Percentiles rank a stretch among this genome's conserved stretches.
phyloP scores from a whole-genome alignment of 1,140 invertebrate genomes.

The Monochamus saltuarius region DNA sequence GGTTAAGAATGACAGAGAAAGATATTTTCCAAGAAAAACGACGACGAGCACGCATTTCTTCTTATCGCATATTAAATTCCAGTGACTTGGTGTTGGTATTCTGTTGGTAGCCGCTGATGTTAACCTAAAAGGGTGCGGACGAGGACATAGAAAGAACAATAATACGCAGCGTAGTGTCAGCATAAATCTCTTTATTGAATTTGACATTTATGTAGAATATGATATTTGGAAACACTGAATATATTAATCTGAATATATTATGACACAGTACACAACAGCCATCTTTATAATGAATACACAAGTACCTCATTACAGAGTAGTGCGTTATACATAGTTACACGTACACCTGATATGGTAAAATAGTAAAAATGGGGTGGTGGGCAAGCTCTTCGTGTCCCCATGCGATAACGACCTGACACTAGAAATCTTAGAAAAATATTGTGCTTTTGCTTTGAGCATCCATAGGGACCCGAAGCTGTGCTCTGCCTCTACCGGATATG shows the following conservation, averaged over 20 bases:
- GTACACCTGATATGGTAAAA: constrained; percentile 44
- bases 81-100: no score
- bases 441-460: constrained; percentile 34
- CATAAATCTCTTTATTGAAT: constrained; percentile 44
- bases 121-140: neutral
- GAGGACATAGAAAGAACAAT: neutral
- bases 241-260: constrained; percentile 47
- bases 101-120: no score
- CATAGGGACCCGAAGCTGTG: constrained; percentile 47
- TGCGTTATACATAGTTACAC: constrained; percentile 28
- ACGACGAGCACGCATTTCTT: no score
- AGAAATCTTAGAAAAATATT: constrained; percentile 51
- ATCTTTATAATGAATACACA: constrained; percentile 38
- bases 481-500: constrained; percentile 48
- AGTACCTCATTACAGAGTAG: neutral
- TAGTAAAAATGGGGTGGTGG: constrained; percentile 45
- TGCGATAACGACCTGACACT: constrained; percentile 53
- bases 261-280: constrained; percentile 51
- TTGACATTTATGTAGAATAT: constrained; percentile 48
- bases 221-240: constrained; percentile 49
- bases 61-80: no score
- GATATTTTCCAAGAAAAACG: no score
- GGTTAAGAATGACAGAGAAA: no score
- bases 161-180: constrained; percentile 29
- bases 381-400: constrained; percentile 44